phyloP scores from a whole-genome alignment of 2,113 vertebrate genomes.

The Ctenodactylus gundi region DNA sequence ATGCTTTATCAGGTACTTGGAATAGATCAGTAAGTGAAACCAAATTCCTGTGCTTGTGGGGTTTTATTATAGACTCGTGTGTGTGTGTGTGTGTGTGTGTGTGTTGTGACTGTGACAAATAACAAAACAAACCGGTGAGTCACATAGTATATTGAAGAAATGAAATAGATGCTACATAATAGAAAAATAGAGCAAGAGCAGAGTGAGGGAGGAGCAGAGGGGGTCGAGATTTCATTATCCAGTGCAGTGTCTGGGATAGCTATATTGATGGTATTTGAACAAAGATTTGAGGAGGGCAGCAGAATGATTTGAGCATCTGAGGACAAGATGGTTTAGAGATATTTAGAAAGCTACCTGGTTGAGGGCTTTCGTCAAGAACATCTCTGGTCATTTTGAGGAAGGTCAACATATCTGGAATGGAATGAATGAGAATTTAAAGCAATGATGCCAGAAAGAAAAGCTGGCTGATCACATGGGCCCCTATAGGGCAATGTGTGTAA shows the following conservation, averaged over 20 bases:
- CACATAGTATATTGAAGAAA: no score
- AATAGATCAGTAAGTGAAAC: neutral
- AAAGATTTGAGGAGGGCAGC: neutral
- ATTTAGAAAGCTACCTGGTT: neutral
- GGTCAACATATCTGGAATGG: neutral
- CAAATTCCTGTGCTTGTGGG: neutral
- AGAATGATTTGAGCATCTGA: neutral
- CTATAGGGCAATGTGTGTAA: neutral
- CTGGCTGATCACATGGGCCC: neutral
- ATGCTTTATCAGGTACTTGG: neutral
- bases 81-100: neutral
- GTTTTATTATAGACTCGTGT: neutral
- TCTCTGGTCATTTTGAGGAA: neutral
- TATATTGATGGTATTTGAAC: conserved; percentile 37
- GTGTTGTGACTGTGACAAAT: neutral
- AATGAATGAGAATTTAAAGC: conserved; percentile 1
- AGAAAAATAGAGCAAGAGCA: neutral
- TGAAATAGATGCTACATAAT: neutral
- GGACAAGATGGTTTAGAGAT: neutral
- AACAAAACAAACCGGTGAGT: no score
- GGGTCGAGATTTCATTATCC: neutral
- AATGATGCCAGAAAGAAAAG: neutral
- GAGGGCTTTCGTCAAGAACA: neutral
- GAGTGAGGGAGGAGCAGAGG: neutral
- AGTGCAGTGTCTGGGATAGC: neutral